Percentiles rank a stretch among this genome's conserved stretches.
Conservation (phyloP, 2,888 invertebrate genomes). For the Yponomeuta malinellus region DNA sequence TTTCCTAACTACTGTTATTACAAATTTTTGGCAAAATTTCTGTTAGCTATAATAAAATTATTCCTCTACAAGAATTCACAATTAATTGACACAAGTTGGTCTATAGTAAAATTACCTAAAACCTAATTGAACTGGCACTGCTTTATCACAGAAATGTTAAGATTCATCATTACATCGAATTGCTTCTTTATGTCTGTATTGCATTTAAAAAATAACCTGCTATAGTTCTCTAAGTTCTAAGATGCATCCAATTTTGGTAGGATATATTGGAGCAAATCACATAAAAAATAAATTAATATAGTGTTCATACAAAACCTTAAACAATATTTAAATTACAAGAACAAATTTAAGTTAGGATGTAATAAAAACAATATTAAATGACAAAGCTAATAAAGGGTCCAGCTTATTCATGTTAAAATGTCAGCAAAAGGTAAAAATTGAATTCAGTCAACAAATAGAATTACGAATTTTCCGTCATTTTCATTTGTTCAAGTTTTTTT, state of each 20-base stretch:
- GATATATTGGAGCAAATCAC: background rate
- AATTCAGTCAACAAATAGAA: too few relatives aligned
- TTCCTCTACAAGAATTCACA: background rate
- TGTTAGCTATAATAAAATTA: background rate
- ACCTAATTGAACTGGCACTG: conserved; percentile 46
- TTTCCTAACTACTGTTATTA: background rate
- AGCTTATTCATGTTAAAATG: too few relatives aligned
- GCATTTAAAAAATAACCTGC: background rate
- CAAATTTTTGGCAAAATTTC: conserved; percentile 4
- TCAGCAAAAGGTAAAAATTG: too few relatives aligned
- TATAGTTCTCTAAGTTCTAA: background rate
- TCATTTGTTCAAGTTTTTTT: too few relatives aligned
- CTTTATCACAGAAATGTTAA: conserved; percentile 46
- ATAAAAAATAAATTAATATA: background rate
- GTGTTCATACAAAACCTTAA: background rate
- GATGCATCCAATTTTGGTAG: background rate
- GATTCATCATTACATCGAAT: conserved; percentile 5
- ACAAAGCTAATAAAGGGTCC: too few relatives aligned
- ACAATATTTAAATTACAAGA: too few relatives aligned
- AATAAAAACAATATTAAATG: too few relatives aligned
- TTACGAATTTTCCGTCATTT: too few relatives aligned
- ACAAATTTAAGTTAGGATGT: too few relatives aligned
- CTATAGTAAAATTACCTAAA: conserved; percentile 1
- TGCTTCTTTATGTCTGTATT: background rate
- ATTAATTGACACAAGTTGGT: background rate